Evolutionary conservation across 2,797 vertebrate species (phyloP), one percentile per base, ranked within the genome.

Genomic region (Phataginus tricuspis): DNA sequence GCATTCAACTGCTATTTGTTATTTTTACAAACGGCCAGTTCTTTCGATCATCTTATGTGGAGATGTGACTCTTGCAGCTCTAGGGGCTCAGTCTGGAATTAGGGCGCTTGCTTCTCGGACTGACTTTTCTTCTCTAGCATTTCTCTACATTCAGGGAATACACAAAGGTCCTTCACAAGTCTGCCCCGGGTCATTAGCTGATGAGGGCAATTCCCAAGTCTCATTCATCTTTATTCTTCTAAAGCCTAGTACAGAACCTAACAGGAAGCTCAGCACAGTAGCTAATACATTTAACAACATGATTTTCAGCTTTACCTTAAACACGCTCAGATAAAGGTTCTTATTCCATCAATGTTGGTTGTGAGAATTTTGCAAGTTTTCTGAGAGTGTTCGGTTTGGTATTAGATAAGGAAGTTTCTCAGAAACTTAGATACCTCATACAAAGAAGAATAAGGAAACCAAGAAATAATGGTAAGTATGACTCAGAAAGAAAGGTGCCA

Each of bases 341-440:
- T 77, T 69, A 57, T 4, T 61, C 66, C 23, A 72, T 29, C 21
- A 29, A 10, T 51, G 21, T 68, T 92, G 53, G 31, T 69, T 83
- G 74, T 78, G 55, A 75, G 85, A 84, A 37, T 75, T 57, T 74
- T 84, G 2, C 42, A 55, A 25, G 53, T 84, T 57, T 95, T 79
- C 71, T 79, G 59, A 55, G 72, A 85, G 34, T 69, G 25, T 92
- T 92, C 96, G 84, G 37, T 86, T 96, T 93, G 16, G 4, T 82
- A 37, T 29, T 80, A 92, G 75, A 83, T 90, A 84, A 84, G 45
- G 31, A 85, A 86, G 53, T 87, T 74, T 97, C 66, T 79, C 39
- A 94, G 91, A 90, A 96, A 94, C 69, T 63, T 63, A 68, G 51
- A 77, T 93, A 96, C 66, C 91, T 90, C n/a, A 51, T 42, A 57